phyloP scores from a whole-genome alignment of 1,140 invertebrate genomes.

The Rhopalosiphum padi region DNA sequence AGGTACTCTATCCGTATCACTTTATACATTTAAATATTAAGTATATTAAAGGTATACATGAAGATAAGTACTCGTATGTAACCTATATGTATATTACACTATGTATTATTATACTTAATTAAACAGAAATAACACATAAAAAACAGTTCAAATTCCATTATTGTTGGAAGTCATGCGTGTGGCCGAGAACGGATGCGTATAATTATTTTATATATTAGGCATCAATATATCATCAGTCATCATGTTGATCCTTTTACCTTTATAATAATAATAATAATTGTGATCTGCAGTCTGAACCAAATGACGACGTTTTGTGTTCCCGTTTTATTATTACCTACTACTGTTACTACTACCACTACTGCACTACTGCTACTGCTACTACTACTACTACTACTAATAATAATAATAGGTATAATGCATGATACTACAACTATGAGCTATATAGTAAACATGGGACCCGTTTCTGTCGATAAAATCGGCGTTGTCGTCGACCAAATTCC shows the following conservation, averaged over 20 bases:
- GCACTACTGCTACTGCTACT: too few relatives aligned
- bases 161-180: not conserved
- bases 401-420: not conserved
- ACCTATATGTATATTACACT: not conserved
- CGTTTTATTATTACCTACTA: not conserved
- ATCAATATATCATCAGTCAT: not conserved
- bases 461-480: slow-evolving; percentile 12
- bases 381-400: too few relatives aligned
- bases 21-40: not conserved
- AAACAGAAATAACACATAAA: not conserved
- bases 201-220: slow-evolving; percentile 2
- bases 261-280: not conserved
- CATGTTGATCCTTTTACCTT: not conserved
- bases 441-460: not conserved
- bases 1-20: not conserved
- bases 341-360: too few relatives aligned
- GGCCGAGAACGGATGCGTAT: not conserved
- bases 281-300: not conserved
- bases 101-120: not conserved
- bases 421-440: not conserved
- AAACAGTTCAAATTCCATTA: not conserved
- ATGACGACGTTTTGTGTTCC: not conserved
- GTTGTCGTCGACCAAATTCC: not conserved
- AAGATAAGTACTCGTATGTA: not conserved
- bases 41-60: not conserved